These are phyloP conservation scores for Callionymus lyra DNA, from an alignment of 2,113 vertebrate genomes.

Conservation along the genomic window DNA sequence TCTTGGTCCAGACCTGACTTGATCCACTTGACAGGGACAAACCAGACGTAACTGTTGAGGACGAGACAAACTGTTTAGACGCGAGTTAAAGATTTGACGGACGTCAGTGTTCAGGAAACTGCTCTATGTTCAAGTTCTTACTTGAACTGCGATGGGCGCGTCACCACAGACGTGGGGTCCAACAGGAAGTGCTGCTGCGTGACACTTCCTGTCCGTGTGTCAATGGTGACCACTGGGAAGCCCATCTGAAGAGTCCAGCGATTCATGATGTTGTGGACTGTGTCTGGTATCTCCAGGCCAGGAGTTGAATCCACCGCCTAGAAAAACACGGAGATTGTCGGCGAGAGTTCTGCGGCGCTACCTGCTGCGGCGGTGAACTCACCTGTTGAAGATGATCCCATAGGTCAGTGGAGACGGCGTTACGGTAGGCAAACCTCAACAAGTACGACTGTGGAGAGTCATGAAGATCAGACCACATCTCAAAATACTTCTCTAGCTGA, in stretches of 20 bases:
- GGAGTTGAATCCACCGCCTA: slow-evolving; percentile 46
- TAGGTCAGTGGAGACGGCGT: slow-evolving; percentile 75
- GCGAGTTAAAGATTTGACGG: too few species aligned
- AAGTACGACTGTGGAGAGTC: slow-evolving; percentile 62
- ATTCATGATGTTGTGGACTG: slow-evolving; percentile 77
- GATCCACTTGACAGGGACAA: slow-evolving; percentile 74
- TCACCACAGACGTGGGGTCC: slow-evolving; percentile 62
- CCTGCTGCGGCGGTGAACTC: background rate
- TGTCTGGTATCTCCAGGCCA: slow-evolving; percentile 23
- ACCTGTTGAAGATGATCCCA: slow-evolving; percentile 82
- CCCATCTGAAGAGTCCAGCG: slow-evolving; percentile 93
- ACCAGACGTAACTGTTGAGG: slow-evolving; percentile 81
- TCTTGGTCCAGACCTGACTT: accelerated
- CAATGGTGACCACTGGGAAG: slow-evolving; percentile 77
- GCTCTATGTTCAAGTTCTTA: slow-evolving; percentile 56
- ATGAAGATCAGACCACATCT: background rate
- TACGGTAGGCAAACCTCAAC: slow-evolving; percentile 65
- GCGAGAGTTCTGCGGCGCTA: background rate
- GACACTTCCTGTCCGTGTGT: slow-evolving; percentile 68
- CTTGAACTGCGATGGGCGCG: slow-evolving; percentile 74
- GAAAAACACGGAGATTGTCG: background rate
- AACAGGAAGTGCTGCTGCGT: slow-evolving; percentile 83
- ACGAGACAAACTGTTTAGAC: too few species aligned
- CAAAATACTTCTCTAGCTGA: background rate
- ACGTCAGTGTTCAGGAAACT: too few species aligned